Conservation (phyloP, 2,888 invertebrate species). For the Cryptocephalus primarius region DNA sequence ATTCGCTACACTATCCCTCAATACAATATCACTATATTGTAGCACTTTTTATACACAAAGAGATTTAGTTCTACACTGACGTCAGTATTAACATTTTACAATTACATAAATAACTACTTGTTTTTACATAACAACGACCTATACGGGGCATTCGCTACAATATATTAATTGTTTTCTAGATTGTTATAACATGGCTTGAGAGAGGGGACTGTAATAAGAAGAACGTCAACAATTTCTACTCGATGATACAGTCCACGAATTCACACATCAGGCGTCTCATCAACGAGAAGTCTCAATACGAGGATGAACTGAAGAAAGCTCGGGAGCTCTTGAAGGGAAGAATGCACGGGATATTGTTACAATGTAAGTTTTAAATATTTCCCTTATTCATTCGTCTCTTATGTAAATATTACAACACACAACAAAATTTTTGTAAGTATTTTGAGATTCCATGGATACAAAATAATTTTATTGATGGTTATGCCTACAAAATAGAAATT, state of each 20-base stretch:
- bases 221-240: constrained; percentile 85
- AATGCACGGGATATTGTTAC: constrained; percentile 75
- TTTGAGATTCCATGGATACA: background rate
- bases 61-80: too few relatives aligned
- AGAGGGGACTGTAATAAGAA: constrained; percentile 88
- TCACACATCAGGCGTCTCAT: constrained; percentile 80
- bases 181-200: constrained; percentile 85
- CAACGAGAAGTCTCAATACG: constrained; percentile 73
- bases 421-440: constrained; percentile 11
- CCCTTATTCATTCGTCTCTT: background rate
- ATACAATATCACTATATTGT: too few relatives aligned
- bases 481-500: too few relatives aligned
- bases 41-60: too few relatives aligned
- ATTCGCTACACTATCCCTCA: too few relatives aligned
- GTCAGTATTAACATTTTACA: too few relatives aligned
- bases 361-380: constrained; percentile 64
- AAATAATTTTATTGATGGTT: too few relatives aligned
- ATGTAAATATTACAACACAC: background rate
- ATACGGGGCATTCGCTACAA: too few relatives aligned
- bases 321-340: constrained; percentile 74
- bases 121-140: too few relatives aligned
- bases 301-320: constrained; percentile 79
- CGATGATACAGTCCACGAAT: constrained; percentile 92
- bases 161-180: constrained; percentile 35
- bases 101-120: too few relatives aligned